Evolutionary conservation across 2,888 invertebrate genomes (phyloP), one percentile per base, ranked within the genome.

Genomic region (Harpagoxenus sublaevis): DNA sequence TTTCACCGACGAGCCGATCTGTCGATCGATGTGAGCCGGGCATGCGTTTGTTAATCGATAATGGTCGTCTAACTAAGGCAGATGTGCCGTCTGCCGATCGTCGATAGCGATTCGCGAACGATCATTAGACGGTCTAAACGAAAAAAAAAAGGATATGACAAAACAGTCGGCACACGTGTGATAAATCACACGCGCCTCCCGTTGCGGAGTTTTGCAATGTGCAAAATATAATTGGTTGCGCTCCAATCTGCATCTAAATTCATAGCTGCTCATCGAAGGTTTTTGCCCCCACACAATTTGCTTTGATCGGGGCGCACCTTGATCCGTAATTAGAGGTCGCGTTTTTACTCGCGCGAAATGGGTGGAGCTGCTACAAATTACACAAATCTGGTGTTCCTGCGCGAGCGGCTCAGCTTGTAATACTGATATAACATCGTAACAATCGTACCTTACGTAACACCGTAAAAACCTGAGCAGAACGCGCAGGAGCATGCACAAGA

Each of bases 181-280:
- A 92, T 92, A 92, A 92, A 92, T 92, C 91, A 92, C 91, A 92
- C 88, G 86, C 73, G 66, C 35, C 84, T 87, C 73, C 89, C 68
- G 84, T 60, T 82, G 84, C 77, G 82, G 85, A 85, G 86, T 88
- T 89, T 89, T 85, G 75, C 73, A 53, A 77, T 62, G 85, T 68
- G 78, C 83, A 82, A 82, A 84, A 79, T 85, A 62, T 88, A 89
- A 89, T 89, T 89, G 88, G 87, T 62, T 70, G 82, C 84, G 82
- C 84, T 87, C 86, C 86, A 85, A 89, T 89, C 87, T 89, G 84
- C 87, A 89, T 89, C 89, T 89, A 89, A 89, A 89, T 87, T 87
- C 84, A 53, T 74, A 65, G 35, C 60, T 57, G 77, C 53, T 65
- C 55, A 71, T 81, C 78, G 84, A 42, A 65, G 42, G 60, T 68